These are phyloP conservation scores for Rhinoptilus africanus DNA, from an alignment of 2,113 vertebrate species.

Conservation along the genomic window DNA sequence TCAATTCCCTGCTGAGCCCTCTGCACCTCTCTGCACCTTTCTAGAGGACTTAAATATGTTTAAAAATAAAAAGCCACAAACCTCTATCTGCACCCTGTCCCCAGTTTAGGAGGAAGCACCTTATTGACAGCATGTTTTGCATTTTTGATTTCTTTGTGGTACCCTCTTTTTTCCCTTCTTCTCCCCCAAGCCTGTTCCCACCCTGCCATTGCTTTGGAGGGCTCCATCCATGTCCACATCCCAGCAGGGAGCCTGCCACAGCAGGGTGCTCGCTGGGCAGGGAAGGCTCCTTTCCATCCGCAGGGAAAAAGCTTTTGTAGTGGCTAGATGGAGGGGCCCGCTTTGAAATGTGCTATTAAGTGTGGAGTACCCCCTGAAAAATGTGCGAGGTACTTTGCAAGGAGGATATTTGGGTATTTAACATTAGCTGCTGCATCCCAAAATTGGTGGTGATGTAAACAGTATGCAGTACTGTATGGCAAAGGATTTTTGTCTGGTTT, in stretches of 20 bases:
- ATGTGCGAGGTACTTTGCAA: background rate
- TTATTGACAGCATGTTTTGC: background rate
- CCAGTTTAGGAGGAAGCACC: background rate
- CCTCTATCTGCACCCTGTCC: background rate
- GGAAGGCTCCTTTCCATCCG: background rate
- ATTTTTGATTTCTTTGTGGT: background rate
- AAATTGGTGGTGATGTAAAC: background rate
- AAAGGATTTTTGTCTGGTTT: background rate
- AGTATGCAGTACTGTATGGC: background rate
- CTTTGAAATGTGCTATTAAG: background rate
- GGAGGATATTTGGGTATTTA: background rate
- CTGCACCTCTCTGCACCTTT: background rate
- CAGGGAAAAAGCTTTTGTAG: background rate
- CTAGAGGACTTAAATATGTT: background rate
- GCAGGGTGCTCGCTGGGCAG: background rate
- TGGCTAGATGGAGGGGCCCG: background rate
- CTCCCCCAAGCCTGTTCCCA: background rate
- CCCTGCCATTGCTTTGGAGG: background rate
- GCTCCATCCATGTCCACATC: rapidly evolving
- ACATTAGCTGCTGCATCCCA: background rate
- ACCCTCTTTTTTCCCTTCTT: background rate
- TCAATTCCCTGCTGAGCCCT: background rate
- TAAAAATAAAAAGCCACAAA: background rate
- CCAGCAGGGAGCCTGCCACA: background rate
- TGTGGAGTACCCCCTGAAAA: background rate